Percentiles rank a stretch among this genome's conserved stretches.
Evolutionary conservation across 53 echinoderm and acorn worm genomes (phyloP).

Genomic region (Luidia sarsii): DNA sequence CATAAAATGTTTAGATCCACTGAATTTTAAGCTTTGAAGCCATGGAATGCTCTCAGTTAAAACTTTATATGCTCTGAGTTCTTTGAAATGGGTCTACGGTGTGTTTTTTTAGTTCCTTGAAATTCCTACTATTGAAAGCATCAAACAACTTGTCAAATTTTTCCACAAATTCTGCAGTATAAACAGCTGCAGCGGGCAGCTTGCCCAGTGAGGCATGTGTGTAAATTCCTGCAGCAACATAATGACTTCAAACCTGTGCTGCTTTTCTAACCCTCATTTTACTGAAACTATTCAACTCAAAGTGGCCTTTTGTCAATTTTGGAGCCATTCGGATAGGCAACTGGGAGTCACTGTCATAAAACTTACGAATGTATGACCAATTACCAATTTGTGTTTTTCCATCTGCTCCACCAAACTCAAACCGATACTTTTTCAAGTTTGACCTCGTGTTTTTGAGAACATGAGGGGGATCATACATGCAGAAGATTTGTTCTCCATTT

Average conservation of each 20-base stretch:
- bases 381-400: conserved; percentile 7
- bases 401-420: conserved; percentile 22
- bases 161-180: conserved; percentile 44
- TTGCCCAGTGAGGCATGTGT: conserved; percentile 10
- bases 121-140: conserved; percentile 43
- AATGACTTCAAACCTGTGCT: conserved; percentile 49
- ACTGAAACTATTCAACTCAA: no score
- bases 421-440: conserved; percentile 37
- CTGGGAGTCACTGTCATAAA: conserved; percentile 40
- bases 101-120: conserved; percentile 45
- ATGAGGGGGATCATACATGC: conserved; percentile 63
- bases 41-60: background rate
- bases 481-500: conserved; percentile 41
- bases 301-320: conserved; percentile 55
- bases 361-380: conserved; percentile 49
- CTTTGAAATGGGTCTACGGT: background rate
- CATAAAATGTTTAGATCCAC: conserved; percentile 20
- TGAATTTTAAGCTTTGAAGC: conserved; percentile 34
- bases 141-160: conserved; percentile 62
- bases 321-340: conserved; percentile 54
- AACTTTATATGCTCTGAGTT: no score
- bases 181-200: conserved; percentile 29
- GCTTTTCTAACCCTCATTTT: conserved; percentile 54
- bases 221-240: no score
- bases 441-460: conserved; percentile 54